Conservation (phyloP, 2,797 vertebrate species). For the Sciurus vulgaris region DNA sequence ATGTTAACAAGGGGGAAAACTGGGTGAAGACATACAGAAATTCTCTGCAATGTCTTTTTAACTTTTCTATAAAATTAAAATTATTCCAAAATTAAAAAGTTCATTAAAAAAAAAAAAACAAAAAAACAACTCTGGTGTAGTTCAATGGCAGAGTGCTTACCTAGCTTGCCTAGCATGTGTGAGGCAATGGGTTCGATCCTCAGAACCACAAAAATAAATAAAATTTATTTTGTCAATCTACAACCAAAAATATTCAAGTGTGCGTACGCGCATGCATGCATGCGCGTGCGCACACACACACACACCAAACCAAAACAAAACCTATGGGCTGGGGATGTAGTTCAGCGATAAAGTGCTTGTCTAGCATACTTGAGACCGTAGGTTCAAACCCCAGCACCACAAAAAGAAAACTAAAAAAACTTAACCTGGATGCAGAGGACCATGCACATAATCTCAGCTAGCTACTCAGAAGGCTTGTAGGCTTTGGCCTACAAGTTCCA, state of each 20-base stretch:
- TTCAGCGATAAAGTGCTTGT: not conserved
- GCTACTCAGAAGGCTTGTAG: too few species aligned
- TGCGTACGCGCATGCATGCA: too few species aligned
- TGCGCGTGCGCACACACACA: too few species aligned
- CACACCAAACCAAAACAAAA: not conserved
- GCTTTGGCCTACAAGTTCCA: too few species aligned
- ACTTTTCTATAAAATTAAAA: slow-evolving; percentile 3
- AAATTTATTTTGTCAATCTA: too few species aligned
- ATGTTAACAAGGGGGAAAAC: not conserved
- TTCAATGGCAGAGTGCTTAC: too few species aligned
- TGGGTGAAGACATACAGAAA: not conserved
- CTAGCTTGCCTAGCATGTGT: too few species aligned
- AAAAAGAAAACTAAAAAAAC: not conserved
- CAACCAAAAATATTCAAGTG: too few species aligned
- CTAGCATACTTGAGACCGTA: not conserved
- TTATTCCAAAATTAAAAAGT: not conserved
- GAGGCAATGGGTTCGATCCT: too few species aligned
- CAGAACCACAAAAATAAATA: too few species aligned
- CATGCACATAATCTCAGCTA: not conserved
- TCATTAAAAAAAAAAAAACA: not conserved
- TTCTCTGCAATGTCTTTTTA: not conserved
- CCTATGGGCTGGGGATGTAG: not conserved
- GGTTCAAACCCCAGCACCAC: not conserved
- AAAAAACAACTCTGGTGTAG: not conserved
- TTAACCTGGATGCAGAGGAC: too few species aligned